These are phyloP conservation scores for Choristoneura rosaceana DNA, from an alignment of 2,888 invertebrate genomes.

Conservation along the genomic window DNA sequence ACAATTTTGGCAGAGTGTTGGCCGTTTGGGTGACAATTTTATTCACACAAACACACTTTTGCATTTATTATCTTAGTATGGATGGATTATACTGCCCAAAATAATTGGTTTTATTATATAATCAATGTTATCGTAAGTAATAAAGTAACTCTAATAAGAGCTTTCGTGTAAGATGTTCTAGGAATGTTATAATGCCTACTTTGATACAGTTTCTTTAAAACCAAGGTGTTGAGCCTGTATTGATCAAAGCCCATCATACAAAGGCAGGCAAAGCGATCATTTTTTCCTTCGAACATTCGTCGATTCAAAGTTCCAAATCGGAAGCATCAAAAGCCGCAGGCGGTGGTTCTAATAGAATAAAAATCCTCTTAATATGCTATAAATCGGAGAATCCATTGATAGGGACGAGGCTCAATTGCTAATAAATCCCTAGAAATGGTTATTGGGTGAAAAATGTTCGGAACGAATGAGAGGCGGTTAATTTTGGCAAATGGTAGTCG, in stretches of 20 bases:
- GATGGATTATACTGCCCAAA: too few species aligned
- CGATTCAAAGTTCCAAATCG: slow-evolving; percentile 16
- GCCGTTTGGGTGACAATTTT: background rate
- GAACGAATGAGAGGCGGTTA: slow-evolving; percentile 37
- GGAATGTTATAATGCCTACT: background rate
- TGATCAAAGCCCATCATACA: background rate
- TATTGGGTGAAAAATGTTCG: slow-evolving; percentile 44
- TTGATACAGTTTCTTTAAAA: background rate
- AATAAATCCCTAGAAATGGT: slow-evolving; percentile 45
- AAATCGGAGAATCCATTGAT: slow-evolving; percentile 44
- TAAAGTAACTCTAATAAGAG: too few species aligned
- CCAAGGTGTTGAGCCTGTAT: background rate
- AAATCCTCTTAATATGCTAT: slow-evolving; percentile 43
- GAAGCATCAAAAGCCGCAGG: slow-evolving; percentile 32
- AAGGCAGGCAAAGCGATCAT: background rate
- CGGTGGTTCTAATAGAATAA: slow-evolving; percentile 42
- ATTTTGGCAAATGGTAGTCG: slow-evolving; percentile 34
- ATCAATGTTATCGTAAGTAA: too few species aligned
- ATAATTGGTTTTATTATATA: too few species aligned
- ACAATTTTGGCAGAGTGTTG: background rate
- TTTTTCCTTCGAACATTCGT: slow-evolving; percentile 4
- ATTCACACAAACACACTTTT: too few species aligned
- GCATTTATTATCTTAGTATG: too few species aligned
- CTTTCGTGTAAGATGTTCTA: too few species aligned
- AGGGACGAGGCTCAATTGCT: slow-evolving; percentile 42